A percentile compares a stretch with the other conserved stretches of the same genome.
Evolutionary conservation across 2,113 vertebrate species (phyloP).

Genomic region (Verasper variegatus): DNA sequence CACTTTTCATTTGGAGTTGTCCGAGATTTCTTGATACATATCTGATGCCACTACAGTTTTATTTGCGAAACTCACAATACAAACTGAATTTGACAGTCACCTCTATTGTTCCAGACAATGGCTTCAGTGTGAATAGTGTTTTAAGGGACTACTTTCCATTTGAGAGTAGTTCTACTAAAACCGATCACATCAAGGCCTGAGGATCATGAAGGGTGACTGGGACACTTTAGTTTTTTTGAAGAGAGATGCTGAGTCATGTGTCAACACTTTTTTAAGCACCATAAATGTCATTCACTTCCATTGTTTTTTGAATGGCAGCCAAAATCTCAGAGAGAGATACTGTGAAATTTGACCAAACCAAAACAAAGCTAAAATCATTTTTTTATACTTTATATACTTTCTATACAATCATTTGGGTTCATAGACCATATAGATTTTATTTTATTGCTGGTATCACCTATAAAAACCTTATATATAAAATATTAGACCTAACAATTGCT

Average conservation of each 20-base stretch:
- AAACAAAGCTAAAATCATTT: conserved; percentile 1
- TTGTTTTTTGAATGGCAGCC: not conserved
- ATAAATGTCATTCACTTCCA: not conserved
- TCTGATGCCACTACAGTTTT: conserved; percentile 1
- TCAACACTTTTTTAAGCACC: not conserved
- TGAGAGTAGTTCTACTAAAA: too few relatives aligned
- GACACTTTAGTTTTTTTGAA: not conserved
- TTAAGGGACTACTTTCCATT: too few relatives aligned
- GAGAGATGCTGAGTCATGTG: not conserved
- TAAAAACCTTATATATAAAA: not conserved
- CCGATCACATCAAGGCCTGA: too few relatives aligned
- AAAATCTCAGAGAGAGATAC: not conserved
- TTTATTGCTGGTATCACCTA: not conserved
- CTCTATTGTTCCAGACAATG: not conserved
- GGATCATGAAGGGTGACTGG: not conserved
- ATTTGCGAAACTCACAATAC: not conserved
- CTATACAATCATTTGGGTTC: too few relatives aligned
- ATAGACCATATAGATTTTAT: not conserved
- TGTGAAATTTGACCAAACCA: not conserved
- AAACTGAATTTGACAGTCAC: not conserved
- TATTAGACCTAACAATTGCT: conserved; percentile 62
- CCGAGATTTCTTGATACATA: not conserved
- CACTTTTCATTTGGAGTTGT: conserved; percentile 1
- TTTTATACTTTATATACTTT: too few relatives aligned
- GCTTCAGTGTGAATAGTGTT: too few relatives aligned